A percentile compares a stretch with the other conserved stretches of the same genome.
These are phyloP conservation scores for Delichon dasypus DNA, from an alignment of 2,797 vertebrate genomes.

Conservation along the genomic window DNA sequence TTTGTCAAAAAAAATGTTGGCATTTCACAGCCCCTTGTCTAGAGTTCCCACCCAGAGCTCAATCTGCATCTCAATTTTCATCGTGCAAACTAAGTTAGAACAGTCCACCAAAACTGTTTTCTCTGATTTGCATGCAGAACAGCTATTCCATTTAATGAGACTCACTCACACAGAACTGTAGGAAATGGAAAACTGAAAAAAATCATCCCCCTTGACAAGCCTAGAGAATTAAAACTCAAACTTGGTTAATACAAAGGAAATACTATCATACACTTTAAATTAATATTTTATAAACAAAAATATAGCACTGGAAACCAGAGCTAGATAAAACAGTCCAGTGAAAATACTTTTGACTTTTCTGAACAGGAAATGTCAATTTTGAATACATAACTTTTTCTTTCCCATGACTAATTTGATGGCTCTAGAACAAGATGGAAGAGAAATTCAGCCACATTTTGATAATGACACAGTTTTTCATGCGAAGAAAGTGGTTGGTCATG, in stretches of 20 bases:
- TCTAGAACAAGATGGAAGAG: neutral
- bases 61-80: neutral
- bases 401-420: neutral
- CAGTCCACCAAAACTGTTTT: neutral
- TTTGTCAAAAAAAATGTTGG: neutral
- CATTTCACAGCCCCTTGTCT: neutral
- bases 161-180: slow-evolving; percentile 24
- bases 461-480: neutral
- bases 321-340: neutral
- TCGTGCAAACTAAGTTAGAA: neutral
- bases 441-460: neutral
- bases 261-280: neutral
- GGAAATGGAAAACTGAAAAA: slow-evolving; percentile 7
- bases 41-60: neutral
- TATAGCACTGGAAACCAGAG: neutral
- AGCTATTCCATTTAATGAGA: neutral
- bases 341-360: neutral
- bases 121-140: slow-evolving; percentile 4
- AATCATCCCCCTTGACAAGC: neutral
- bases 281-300: neutral
- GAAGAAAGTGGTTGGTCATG: neutral
- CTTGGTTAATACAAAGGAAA: neutral
- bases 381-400: neutral
- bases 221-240: neutral
- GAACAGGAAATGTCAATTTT: neutral